phyloP scores from a whole-genome alignment of 2,888 invertebrate genomes.

The Glomeris marginata region DNA sequence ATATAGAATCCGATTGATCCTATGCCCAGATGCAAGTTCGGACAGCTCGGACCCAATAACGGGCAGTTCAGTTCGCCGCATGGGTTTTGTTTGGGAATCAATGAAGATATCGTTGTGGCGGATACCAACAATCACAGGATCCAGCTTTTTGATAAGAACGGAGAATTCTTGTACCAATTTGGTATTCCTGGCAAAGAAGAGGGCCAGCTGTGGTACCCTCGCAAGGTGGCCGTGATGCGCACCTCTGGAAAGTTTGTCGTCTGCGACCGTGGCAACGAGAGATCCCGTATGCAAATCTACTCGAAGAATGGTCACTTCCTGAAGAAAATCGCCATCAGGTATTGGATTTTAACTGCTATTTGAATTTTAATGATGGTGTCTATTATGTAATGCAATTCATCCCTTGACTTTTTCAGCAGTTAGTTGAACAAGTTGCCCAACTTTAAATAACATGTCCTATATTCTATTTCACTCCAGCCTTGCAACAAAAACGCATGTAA shows the following conservation, averaged over 20 bases:
- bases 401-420: neutral
- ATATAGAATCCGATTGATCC: slow-evolving; percentile 49
- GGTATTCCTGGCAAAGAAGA: slow-evolving; percentile 91
- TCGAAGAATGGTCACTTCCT: slow-evolving; percentile 89
- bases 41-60: slow-evolving; percentile 78
- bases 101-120: slow-evolving; percentile 91
- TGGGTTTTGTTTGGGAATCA: slow-evolving; percentile 86
- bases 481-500: no score
- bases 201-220: slow-evolving; percentile 92
- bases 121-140: slow-evolving; percentile 95
- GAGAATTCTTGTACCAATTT: slow-evolving; percentile 84
- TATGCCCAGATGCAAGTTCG: slow-evolving; percentile 85
- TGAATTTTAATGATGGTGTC: neutral
- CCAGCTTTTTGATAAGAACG: slow-evolving; percentile 86
- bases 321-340: slow-evolving; percentile 74
- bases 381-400: neutral
- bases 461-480: neutral
- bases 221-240: slow-evolving; percentile 84
- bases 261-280: slow-evolving; percentile 91
- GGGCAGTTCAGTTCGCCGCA: slow-evolving; percentile 95
- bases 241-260: slow-evolving; percentile 85
- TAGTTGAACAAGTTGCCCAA: neutral
- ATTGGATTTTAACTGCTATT: neutral
- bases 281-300: slow-evolving; percentile 95
- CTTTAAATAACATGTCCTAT: neutral